Evolutionary conservation across 2,888 invertebrate species (phyloP), one percentile per base, ranked within the genome.

Genomic region (Hydraecia micacea): DNA sequence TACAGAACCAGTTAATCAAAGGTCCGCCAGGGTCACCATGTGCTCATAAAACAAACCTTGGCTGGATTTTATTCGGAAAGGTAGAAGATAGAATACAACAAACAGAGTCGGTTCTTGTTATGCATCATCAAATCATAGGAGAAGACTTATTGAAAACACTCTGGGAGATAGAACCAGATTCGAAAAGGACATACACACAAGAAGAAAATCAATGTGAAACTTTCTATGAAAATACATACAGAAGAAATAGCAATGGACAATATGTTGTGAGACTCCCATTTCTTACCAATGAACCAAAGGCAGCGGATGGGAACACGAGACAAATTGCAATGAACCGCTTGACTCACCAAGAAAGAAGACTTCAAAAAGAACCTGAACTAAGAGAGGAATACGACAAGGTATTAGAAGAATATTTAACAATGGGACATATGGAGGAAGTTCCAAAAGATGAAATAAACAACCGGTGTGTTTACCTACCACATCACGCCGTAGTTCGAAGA

Each of bases 371-470:
- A 15, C 72, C 70, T 36, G 58, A 76, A 11, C 28, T 88, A 11
- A 81, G 78, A 42, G 52, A 79, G 42, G 78, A 84, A 32, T 88
- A 89, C 25, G 68, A 36, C 1, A 80, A 84, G n/a, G 87, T 86
- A 0, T 80, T 88, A 13, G 52, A 86, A 36, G 90, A 91, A 72
- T 90, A 91, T 71, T 21, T 58, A 72, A 28, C 78, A 55, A 39
- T 73, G 60, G 66, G 74, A 6, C 86, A 89, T 63, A 88, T 90
- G 83, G 84, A 88, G 77, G 80, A 83, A 79, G 77, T 89, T 42
- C 81, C 85, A 11, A 66, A 65, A n/a, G 39, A 80, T 11, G 80
- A 88, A 77, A 2, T 72, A 36, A 36, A 72, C 32, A 63, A 72
- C 11, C 62, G 72, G 32, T 72, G 72, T 58, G 65, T 77, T 28